Base-by-base conservation (phyloP, 2,888 invertebrate genomes). In the Sphinx pinastri region DNA sequence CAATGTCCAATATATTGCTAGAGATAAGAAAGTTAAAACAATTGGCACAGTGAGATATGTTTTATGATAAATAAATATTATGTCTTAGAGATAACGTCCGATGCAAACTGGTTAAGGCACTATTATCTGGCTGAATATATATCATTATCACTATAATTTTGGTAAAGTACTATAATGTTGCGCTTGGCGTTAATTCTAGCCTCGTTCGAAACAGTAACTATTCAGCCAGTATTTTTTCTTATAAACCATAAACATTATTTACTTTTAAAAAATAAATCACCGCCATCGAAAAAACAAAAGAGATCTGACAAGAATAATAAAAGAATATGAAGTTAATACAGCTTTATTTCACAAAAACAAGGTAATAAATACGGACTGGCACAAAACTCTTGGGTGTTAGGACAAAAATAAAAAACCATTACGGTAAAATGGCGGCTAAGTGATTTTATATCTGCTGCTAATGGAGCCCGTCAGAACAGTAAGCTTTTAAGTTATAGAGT, bases 371-470 rank as follows among this genome's bases (percentile, higher is more conserved):
- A 67, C 54, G 6, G 67, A 59, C 70, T 31, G 51, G 52, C 58
- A 57, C 58, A 57, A 68, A 57, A 59, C 59, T 51, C 58, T 38
- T 51, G 67, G 58, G 52, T 45, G 68, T 57, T 19, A 51, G 59
- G 59, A 67, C 67, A 59, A 70, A 70, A 70, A 70, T 70, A 71
- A 69, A 55, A 69, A 71, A 70, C 68, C 57, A 52, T 69, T 68
- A 58, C 71, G 68, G 58, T 55, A 67, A 68, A 68, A 66, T 57
- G 66, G 74, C 69, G 66, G 55, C 76, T 76, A 80, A 84, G 83
- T 83, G 81, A 76, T 80, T 81, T 79, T 77, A 77, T 80, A 77
- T 76, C 73, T 74, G 70, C 60, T 74, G 69, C 73, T 83, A 82
- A 83, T 82, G 81, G 82, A 71, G 68, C 73, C 38, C 73, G 76